Conservation (phyloP, 1,140 invertebrate species). For the Cryptotermes secundus region DNA sequence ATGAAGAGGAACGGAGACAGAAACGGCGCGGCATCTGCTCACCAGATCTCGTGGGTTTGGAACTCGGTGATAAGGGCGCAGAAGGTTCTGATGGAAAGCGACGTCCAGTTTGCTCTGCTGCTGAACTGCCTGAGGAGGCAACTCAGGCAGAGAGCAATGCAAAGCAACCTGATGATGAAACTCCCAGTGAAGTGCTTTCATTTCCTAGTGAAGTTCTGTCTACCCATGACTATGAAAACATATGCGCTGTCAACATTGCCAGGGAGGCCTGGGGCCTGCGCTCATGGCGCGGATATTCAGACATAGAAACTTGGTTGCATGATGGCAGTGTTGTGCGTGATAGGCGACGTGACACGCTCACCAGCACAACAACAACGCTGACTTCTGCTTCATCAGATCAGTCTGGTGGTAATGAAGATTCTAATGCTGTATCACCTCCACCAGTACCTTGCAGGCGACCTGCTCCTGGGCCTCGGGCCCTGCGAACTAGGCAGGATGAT, state of each 20-base stretch:
- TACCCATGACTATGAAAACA: slow-evolving; percentile 67
- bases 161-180: slow-evolving; percentile 46
- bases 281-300: slow-evolving; percentile 65
- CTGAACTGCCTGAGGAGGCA: background rate
- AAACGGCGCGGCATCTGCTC: slow-evolving; percentile 58
- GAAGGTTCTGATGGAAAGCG: background rate
- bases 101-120: background rate
- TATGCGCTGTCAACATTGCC: slow-evolving; percentile 64
- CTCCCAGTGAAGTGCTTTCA: slow-evolving; percentile 59
- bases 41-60: slow-evolving; percentile 48
- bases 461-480: background rate
- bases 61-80: slow-evolving; percentile 42
- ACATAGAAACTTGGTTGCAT: slow-evolving; percentile 65
- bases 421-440: slow-evolving; percentile 7
- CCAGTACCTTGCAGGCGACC: slow-evolving; percentile 32
- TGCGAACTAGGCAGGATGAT: slow-evolving; percentile 53
- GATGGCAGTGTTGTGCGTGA: slow-evolving; percentile 61
- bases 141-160: slow-evolving; percentile 35
- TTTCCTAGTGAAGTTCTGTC: slow-evolving; percentile 62
- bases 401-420: slow-evolving; percentile 35
- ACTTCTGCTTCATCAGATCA: slow-evolving; percentile 46
- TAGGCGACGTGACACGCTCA: slow-evolving; percentile 57
- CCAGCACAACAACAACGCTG: slow-evolving; percentile 48
- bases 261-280: slow-evolving; percentile 64
- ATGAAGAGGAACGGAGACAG: slow-evolving; percentile 40